These are phyloP conservation scores for Mythimna pallens DNA, from an alignment of 2,888 invertebrate genomes.

Conservation along the genomic window DNA sequence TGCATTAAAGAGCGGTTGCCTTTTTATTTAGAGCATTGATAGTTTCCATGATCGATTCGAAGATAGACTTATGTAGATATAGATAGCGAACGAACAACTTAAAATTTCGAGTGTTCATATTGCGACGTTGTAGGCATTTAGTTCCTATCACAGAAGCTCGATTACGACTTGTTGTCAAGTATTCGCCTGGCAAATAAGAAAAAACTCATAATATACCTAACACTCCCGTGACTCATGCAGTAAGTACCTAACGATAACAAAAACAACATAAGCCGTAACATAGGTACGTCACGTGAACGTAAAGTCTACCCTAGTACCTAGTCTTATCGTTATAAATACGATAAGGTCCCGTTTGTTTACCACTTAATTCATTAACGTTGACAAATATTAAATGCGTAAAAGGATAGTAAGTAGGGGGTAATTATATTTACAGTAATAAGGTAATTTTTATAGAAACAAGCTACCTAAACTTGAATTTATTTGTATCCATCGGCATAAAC, in stretches of 20 bases:
- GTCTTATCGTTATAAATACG: constrained; percentile 34
- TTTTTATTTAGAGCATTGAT: too few relatives aligned
- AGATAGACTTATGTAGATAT: too few relatives aligned
- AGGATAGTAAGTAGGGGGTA: not conserved
- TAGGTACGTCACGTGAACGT: constrained; percentile 32
- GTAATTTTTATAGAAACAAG: not conserved
- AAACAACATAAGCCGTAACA: constrained; percentile 1
- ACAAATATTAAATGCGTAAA: not conserved
- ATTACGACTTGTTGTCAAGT: not conserved
- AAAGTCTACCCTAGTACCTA: constrained; percentile 13
- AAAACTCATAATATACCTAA: not conserved
- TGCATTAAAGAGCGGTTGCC: too few relatives aligned
- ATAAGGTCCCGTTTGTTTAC: constrained; percentile 48
- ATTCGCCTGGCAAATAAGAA: not conserved
- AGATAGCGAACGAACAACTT: too few relatives aligned
- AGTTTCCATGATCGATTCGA: too few relatives aligned
- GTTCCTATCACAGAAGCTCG: not conserved
- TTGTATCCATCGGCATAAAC: too few relatives aligned
- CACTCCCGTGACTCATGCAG: constrained; percentile 22
- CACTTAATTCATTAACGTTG: constrained; percentile 41
- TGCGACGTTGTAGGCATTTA: too few relatives aligned
- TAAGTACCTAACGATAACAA: constrained; percentile 7
- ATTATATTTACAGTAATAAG: not conserved
- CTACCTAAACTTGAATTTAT: not conserved
- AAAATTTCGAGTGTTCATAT: too few relatives aligned